A percentile compares a stretch with the other conserved stretches of the same genome.
These are phyloP conservation scores for Threskiornis aethiopicus DNA, from an alignment of 2,797 vertebrate genomes.

Conservation along the genomic window DNA sequence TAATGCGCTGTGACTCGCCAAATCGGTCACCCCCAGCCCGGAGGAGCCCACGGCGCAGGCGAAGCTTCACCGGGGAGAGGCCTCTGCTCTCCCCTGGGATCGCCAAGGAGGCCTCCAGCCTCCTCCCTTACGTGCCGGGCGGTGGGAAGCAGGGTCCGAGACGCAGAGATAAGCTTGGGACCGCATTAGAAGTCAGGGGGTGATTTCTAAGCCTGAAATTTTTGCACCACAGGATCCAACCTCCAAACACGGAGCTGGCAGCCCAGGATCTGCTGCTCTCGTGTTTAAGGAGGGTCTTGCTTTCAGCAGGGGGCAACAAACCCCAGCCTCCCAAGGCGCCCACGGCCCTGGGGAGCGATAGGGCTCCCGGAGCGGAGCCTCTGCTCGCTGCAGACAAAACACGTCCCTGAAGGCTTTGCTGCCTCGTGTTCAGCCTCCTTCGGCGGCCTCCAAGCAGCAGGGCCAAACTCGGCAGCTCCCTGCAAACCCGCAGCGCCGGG, in stretches of 20 bases:
- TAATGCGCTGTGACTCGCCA: not conserved
- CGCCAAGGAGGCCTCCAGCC: not conserved
- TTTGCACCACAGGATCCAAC: rapidly evolving
- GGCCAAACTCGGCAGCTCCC: not conserved
- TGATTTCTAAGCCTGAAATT: not conserved
- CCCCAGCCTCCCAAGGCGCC: not conserved
- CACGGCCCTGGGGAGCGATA: rapidly evolving
- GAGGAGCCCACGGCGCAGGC: rapidly evolving
- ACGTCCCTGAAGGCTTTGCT: not conserved
- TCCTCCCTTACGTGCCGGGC: rapidly evolving
- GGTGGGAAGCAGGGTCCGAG: not conserved
- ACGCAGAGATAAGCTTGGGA: rapidly evolving
- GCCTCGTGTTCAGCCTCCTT: not conserved
- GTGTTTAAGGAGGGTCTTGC: not conserved
- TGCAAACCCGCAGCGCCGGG: not conserved
- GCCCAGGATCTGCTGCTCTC: not conserved
- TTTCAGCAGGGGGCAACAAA: not conserved
- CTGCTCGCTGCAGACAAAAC: not conserved
- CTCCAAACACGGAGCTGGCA: not conserved
- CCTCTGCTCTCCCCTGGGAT: not conserved
- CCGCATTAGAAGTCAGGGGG: not conserved
- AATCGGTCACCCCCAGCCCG: rapidly evolving
- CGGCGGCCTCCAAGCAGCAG: not conserved
- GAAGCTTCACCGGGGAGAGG: not conserved
- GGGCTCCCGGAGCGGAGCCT: not conserved